These are phyloP conservation scores for Macrosoma leucophasiata DNA, from an alignment of 2,888 invertebrate genomes.

Conservation along the genomic window DNA sequence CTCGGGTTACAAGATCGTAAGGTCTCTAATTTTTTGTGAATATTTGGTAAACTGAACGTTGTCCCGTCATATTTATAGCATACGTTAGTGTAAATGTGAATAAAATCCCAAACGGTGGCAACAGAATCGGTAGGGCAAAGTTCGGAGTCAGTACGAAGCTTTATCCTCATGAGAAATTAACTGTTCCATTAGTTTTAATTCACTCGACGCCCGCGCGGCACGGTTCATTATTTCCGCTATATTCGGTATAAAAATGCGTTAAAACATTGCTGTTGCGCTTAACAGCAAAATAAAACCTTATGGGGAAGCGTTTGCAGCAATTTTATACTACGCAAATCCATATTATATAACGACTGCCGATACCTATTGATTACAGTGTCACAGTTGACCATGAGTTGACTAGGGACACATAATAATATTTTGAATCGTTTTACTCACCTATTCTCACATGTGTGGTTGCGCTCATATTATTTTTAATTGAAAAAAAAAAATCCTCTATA, in stretches of 20 bases:
- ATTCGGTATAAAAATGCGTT: slow-evolving; percentile 59
- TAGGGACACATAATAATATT: no score
- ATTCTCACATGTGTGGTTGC: no score
- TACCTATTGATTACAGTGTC: no score
- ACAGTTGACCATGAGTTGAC: no score
- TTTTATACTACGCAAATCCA: no score
- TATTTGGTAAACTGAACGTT: background rate
- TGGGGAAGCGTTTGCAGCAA: slow-evolving; percentile 29
- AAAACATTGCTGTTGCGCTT: slow-evolving; percentile 35
- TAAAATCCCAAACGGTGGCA: slow-evolving; percentile 28
- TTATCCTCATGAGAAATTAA: slow-evolving; percentile 74
- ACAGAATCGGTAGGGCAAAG: slow-evolving; percentile 43
- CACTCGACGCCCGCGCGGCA: slow-evolving; percentile 53
- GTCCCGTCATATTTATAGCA: slow-evolving; percentile 4
- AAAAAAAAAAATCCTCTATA: no score
- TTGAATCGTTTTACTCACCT: no score
- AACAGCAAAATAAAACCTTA: slow-evolving; percentile 34
- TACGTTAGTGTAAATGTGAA: slow-evolving; percentile 17
- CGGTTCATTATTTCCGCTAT: slow-evolving; percentile 62
- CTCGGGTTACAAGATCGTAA: no score
- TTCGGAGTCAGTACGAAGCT: slow-evolving; percentile 40
- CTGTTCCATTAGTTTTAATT: slow-evolving; percentile 75
- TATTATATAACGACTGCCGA: no score
- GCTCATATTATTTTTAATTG: no score
- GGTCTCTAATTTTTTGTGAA: background rate